Evolutionary conservation across 2,888 invertebrate genomes (phyloP), one percentile per base, ranked within the genome.

Genomic region (Ophion ventricosus): DNA sequence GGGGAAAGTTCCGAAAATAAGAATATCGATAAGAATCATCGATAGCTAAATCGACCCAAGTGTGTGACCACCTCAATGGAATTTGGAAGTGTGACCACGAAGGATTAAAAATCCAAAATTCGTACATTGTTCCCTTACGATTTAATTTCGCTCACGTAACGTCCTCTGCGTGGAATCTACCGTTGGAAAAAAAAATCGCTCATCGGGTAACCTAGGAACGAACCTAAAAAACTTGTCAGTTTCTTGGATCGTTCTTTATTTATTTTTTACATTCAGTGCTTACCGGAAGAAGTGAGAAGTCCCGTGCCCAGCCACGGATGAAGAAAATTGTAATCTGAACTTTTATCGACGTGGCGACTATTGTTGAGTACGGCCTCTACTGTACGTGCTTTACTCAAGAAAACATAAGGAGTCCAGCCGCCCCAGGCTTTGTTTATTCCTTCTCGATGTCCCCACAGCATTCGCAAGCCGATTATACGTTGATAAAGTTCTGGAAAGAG

Each of bases 291-390:
- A 64, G 95, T 95, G 10, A 95, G 92, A 8, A 95, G 91, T 10
- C 95, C 95, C 4, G 94, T 94, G 61, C 95, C 95, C 61, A 95
- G 91, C 95, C 95, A 95, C n/a, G 95, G 95, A 79, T 93, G 93
- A 57, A 95, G 91, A 87, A 94, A 95, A 77, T 94, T 92, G 87
- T 95, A 95, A 87, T 95, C 95, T 11, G 92, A 91, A 84, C 95
- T 95, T 91, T 96, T 96, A 89, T 95, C 95, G 75, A 95, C 94
- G 88, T 95, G 94, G 87, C 94, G 95, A 82, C 93, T 94, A 87
- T 95, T 95, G 86, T 94, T 94, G 77, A 96, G 91, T 81, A 96
- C 93, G 77, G 94, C 94, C 76, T 94, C 94, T 23, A 94, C 94
- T 1, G 94, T 93, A 82, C 94, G 93, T 40, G 94, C 94, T 89